Evolutionary conservation across 2,113 vertebrate species (phyloP).

Genomic region (Dipodomys spectabilis): DNA sequence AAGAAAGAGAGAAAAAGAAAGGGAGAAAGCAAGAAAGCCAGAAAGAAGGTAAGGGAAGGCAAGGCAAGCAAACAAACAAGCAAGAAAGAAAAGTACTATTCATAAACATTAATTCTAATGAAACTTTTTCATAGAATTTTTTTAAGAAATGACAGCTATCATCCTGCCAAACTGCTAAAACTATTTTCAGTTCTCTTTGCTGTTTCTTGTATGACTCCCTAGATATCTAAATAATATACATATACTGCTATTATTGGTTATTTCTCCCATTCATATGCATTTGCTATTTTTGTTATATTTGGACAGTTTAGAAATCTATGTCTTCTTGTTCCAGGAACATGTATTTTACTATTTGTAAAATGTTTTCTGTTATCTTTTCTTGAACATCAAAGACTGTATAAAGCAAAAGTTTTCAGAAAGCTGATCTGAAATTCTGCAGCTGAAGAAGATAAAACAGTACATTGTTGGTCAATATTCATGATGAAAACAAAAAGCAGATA

Average conservation of each 20-base stretch:
- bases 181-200: neutral
- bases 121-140: neutral
- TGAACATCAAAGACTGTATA: neutral
- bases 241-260: neutral
- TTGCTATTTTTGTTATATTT: neutral
- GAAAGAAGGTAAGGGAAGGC: rapidly evolving
- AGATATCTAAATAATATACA: neutral
- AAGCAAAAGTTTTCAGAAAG: neutral
- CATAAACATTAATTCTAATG: neutral
- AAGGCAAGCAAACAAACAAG: too few relatives aligned
- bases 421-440: neutral
- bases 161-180: neutral
- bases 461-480: neutral
- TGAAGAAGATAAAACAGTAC: neutral
- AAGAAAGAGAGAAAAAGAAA: neutral
- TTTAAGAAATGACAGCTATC: too few relatives aligned
- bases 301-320: neutral
- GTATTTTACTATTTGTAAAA: neutral
- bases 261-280: neutral
- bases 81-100: neutral
- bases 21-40: neutral
- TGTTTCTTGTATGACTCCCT: neutral
- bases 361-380: neutral
- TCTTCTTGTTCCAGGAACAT: neutral
- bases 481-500: neutral